A percentile compares a stretch with the other conserved stretches of the same genome.
Evolutionary conservation across 2,888 invertebrate genomes (phyloP).

Genomic region (Eurytoma californica): DNA sequence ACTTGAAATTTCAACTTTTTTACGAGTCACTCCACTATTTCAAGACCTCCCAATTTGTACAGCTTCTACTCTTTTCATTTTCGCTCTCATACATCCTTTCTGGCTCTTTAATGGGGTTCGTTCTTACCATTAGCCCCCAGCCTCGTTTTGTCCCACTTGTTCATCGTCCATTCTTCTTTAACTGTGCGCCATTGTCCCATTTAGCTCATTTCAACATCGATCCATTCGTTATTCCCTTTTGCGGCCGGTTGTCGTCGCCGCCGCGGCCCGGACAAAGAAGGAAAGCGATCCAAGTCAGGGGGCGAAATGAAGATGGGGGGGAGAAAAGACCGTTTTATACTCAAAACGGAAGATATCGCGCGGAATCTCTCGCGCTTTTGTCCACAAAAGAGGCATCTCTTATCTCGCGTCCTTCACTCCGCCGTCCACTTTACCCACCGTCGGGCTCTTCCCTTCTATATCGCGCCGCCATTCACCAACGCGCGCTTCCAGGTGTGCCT

Average conservation of each 20-base stretch:
- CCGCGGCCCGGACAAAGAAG: constrained; percentile 31
- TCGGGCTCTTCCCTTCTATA: constrained; percentile 22
- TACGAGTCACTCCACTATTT: too few relatives aligned
- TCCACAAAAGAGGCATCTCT: constrained; percentile 36
- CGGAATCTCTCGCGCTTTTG: constrained; percentile 46
- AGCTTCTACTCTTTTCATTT: constrained; percentile 1
- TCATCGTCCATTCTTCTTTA: constrained; percentile 39
- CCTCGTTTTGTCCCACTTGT: constrained; percentile 31
- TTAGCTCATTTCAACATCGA: constrained; percentile 51
- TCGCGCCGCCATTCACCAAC: constrained; percentile 27
- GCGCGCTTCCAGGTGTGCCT: constrained; percentile 6
- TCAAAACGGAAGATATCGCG: constrained; percentile 41
- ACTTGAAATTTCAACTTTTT: too few relatives aligned
- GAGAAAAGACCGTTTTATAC: constrained; percentile 23
- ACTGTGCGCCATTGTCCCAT: constrained; percentile 38
- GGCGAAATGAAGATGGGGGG: neutral
- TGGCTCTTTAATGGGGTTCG: neutral
- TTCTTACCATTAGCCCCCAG: constrained; percentile 27
- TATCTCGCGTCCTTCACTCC: constrained; percentile 11
- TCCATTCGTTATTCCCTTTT: constrained; percentile 50
- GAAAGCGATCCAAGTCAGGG: constrained; percentile 21
- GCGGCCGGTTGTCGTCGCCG: constrained; percentile 12
- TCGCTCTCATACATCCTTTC: constrained; percentile 14
- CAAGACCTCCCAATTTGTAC: neutral
- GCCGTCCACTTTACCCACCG: constrained; percentile 30